Percentiles rank a stretch among this genome's conserved stretches.
Conservation (phyloP, 2,888 invertebrate species). For the Choreutis nemorana region DNA sequence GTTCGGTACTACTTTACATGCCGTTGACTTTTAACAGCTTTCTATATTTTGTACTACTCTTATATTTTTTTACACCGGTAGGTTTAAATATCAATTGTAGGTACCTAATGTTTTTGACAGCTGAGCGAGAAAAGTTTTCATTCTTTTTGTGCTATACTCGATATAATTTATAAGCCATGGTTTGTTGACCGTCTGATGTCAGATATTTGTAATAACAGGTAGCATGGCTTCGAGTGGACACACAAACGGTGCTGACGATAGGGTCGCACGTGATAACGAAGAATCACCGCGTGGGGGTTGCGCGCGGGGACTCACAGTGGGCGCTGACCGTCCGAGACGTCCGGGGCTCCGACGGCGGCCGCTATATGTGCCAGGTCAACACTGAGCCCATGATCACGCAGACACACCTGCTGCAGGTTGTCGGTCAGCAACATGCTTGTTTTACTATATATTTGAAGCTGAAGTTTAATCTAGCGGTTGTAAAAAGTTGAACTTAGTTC, state of each 20-base stretch:
- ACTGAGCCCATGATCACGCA: conserved; percentile 73
- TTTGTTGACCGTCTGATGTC: background rate
- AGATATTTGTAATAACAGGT: conserved; percentile 61
- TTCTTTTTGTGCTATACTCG: too few relatives aligned
- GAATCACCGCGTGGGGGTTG: conserved; percentile 83
- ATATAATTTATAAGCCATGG: background rate
- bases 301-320: conserved; percentile 77
- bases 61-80: too few relatives aligned
- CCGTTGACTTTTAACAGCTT: too few relatives aligned
- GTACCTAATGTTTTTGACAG: too few relatives aligned
- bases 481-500: too few relatives aligned
- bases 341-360: conserved; percentile 78
- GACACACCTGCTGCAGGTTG: conserved; percentile 38
- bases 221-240: conserved; percentile 87
- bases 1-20: too few relatives aligned
- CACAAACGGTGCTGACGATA: conserved; percentile 88
- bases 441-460: too few relatives aligned
- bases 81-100: too few relatives aligned
- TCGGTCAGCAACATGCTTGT: conserved; percentile 32
- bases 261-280: conserved; percentile 88
- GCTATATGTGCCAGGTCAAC: conserved; percentile 77
- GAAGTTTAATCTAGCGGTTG: too few relatives aligned
- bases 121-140: too few relatives aligned
- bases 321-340: conserved; percentile 80
- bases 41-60: too few relatives aligned